phyloP scores from a whole-genome alignment of 53 echinoderm and acorn worm genomes.

The Zoroaster sp. region DNA sequence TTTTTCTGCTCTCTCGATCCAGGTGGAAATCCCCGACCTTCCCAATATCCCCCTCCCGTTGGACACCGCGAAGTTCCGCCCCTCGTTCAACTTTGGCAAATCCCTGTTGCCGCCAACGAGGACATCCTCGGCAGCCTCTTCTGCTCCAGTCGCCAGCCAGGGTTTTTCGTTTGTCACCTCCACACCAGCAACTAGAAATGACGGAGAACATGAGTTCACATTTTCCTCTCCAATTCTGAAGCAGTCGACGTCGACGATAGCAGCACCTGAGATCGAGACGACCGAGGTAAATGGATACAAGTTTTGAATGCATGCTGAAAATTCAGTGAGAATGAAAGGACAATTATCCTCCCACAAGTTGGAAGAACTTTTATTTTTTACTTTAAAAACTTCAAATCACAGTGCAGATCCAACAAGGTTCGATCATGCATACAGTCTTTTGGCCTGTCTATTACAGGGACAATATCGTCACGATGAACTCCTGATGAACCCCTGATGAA shows the following conservation, averaged over 20 bases:
- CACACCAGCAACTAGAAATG: constrained; percentile 8
- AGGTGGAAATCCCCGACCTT: constrained; percentile 77
- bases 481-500: too few species aligned
- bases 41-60: constrained; percentile 82
- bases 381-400: too few species aligned
- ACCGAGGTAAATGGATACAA: neutral
- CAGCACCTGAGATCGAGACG: constrained; percentile 46
- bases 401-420: too few species aligned
- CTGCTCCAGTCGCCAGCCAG: neutral
- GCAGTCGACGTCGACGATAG: constrained; percentile 32
- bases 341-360: too few species aligned
- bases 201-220: constrained; percentile 44
- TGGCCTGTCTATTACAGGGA: too few species aligned
- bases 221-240: constrained; percentile 69
- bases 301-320: neutral
- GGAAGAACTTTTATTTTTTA: too few species aligned
- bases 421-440: too few species aligned
- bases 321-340: too few species aligned
- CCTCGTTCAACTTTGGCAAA: constrained; percentile 71
- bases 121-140: neutral
- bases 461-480: too few species aligned
- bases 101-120: neutral
- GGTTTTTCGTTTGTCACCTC: constrained; percentile 9
- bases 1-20: too few species aligned
- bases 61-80: constrained; percentile 44